phyloP scores from a whole-genome alignment of 2,888 invertebrate genomes.

The Craniophora ligustri region DNA sequence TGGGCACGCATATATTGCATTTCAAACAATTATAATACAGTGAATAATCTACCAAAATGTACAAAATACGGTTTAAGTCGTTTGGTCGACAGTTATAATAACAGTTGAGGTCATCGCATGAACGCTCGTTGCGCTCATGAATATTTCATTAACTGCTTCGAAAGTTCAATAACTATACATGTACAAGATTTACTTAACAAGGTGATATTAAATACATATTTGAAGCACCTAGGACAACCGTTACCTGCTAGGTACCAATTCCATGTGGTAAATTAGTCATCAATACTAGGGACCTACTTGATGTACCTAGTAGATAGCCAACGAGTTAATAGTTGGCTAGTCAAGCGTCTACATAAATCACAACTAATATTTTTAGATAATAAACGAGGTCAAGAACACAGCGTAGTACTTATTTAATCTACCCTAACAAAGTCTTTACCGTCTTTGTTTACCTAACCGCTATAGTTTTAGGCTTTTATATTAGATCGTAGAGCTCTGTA shows the following conservation, averaged over 20 bases:
- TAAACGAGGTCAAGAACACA: no score
- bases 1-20: conserved; percentile 42
- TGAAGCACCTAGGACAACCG: conserved; percentile 31
- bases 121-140: conserved; percentile 58
- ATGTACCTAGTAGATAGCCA: no score
- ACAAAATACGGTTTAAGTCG: conserved; percentile 34
- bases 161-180: conserved; percentile 53
- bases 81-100: conserved; percentile 70
- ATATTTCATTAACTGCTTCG: conserved; percentile 66
- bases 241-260: conserved; percentile 19
- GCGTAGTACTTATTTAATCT: no score
- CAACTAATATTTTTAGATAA: no score
- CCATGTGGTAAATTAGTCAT: conserved; percentile 41
- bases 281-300: conserved; percentile 9
- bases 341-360: no score
- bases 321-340: no score
- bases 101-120: conserved; percentile 67
- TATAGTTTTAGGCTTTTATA: no score
- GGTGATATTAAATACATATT: conserved; percentile 49
- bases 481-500: no score
- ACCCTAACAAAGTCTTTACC: no score
- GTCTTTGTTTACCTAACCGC: no score
- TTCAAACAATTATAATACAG: conserved; percentile 40
- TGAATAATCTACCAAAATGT: conserved; percentile 24
- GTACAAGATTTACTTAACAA: conserved; percentile 40